These are phyloP conservation scores for Pygoscelis antarcticus DNA, from an alignment of 2,113 vertebrate genomes.

Conservation along the genomic window DNA sequence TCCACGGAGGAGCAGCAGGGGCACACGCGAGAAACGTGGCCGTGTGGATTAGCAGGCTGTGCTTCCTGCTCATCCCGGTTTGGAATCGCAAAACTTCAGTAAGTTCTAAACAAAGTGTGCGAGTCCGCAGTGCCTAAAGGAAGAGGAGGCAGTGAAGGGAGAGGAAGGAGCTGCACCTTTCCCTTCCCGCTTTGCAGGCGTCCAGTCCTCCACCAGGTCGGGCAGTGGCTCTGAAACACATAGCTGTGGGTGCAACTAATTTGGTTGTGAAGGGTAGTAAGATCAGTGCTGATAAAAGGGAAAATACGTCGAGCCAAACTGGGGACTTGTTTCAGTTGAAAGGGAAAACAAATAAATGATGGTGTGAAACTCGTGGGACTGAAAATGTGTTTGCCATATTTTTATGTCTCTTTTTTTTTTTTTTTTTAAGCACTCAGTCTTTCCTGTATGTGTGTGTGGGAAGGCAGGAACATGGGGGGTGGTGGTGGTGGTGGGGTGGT, in stretches of 20 bases:
- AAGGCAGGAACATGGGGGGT: neutral
- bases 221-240: accelerated
- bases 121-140: neutral
- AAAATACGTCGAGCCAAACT: accelerated
- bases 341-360: neutral
- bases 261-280: neutral
- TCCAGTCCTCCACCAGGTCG: accelerated
- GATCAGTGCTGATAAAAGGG: neutral
- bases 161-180: neutral
- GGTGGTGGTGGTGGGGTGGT: too few relatives aligned
- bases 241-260: accelerated
- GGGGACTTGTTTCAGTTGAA: accelerated
- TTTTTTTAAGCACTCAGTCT: neutral
- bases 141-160: neutral
- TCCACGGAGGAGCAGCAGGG: neutral
- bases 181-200: neutral
- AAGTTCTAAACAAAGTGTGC: constrained; percentile 69
- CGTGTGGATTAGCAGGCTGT: neutral
- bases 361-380: neutral
- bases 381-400: neutral
- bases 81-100: constrained; percentile 55
- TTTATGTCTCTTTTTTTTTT: neutral
- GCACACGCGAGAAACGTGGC: neutral
- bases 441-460: neutral
- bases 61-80: neutral